Evolutionary conservation across 2,113 vertebrate species (phyloP).

Genomic region (Isichthys henryi): DNA sequence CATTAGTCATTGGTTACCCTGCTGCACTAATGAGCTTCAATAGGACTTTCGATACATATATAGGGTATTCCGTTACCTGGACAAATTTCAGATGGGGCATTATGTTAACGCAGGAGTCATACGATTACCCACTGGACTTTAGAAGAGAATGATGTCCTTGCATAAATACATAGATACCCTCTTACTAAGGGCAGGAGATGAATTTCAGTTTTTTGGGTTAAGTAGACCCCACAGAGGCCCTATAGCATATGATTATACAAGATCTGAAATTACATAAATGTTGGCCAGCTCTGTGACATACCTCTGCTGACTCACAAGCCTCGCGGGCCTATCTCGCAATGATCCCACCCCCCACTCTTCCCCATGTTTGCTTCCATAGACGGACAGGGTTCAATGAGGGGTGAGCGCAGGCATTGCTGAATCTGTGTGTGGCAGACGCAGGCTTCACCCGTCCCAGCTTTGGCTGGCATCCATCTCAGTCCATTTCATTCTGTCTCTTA

Average conservation of each 20-base stretch:
- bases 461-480: neutral
- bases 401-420: neutral
- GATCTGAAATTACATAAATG: neutral
- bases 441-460: neutral
- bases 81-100: neutral
- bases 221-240: neutral
- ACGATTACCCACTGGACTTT: neutral
- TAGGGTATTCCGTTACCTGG: neutral
- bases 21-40: neutral
- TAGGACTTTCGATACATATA: neutral
- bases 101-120: neutral
- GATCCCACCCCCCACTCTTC: neutral
- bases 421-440: neutral
- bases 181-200: neutral
- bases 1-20: neutral
- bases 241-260: neutral
- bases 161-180: neutral
- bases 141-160: neutral
- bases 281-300: neutral
- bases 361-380: neutral
- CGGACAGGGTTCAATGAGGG: neutral
- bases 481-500: neutral
- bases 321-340: neutral
- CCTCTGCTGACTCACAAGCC: neutral
- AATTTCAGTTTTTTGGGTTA: neutral